phyloP scores from a whole-genome alignment of 2,888 invertebrate genomes.

The Trachelus tabidus region DNA sequence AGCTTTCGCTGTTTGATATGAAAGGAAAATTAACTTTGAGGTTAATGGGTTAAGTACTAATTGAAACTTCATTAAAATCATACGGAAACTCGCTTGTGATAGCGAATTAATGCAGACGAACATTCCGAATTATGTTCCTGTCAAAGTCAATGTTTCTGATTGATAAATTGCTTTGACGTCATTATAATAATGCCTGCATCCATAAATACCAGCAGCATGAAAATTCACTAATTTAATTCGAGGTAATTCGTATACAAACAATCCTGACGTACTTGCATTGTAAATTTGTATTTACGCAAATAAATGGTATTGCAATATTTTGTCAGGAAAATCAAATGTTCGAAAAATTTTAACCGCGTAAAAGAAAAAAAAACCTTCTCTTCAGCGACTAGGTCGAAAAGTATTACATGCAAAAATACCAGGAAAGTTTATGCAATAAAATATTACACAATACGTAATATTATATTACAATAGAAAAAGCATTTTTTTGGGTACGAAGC shows the following conservation, averaged over 20 bases:
- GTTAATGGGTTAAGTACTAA: not conserved
- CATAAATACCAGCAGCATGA: not conserved
- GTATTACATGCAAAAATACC: too few species aligned
- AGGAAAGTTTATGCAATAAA: too few species aligned
- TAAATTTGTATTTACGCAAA: not conserved
- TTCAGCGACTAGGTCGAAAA: not conserved
- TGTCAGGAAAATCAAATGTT: not conserved
- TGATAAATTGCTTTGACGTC: not conserved
- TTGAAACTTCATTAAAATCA: not conserved
- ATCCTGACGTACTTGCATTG: not conserved
- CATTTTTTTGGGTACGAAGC: not conserved
- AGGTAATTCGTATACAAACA: not conserved
- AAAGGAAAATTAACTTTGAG: not conserved
- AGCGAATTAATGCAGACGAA: not conserved
- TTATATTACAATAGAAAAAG: not conserved
- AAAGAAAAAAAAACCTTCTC: not conserved
- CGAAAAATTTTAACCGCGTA: not conserved
- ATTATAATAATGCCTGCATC: not conserved
- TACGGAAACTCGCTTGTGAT: not conserved
- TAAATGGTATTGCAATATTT: not conserved
- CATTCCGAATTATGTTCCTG: not conserved
- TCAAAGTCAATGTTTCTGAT: not conserved
- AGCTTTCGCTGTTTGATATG: not conserved
- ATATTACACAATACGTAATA: too few species aligned
- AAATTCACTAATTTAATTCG: not conserved